phyloP scores from a whole-genome alignment of 2,113 vertebrate genomes.

The Leptosomus discolor region DNA sequence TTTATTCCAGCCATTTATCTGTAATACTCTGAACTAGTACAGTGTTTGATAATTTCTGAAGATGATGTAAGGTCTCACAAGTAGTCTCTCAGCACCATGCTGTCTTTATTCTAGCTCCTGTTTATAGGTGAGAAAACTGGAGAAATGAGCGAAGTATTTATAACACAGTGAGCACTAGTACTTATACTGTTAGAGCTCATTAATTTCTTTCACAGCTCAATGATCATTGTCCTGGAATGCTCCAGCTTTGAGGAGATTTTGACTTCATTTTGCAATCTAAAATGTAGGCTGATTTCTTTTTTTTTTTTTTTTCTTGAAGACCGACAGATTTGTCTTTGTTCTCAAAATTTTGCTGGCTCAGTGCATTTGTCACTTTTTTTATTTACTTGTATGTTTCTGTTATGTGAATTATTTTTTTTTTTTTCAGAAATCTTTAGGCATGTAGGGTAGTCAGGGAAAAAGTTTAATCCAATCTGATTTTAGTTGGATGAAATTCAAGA shows the following conservation, averaged over 20 bases:
- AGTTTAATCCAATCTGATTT: neutral
- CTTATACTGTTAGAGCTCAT: conserved; percentile 12
- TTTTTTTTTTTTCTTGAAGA: neutral
- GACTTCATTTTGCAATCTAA: neutral
- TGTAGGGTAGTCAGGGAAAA: neutral
- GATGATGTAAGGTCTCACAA: neutral
- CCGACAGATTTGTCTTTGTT: neutral
- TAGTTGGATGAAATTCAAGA: neutral
- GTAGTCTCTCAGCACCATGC: neutral
- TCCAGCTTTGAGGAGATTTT: neutral
- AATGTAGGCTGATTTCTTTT: neutral
- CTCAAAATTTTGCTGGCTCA: neutral
- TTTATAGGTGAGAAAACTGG: neutral
- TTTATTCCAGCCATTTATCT: neutral
- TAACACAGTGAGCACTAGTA: neutral
- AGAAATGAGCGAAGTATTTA: neutral
- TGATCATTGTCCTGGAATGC: neutral
- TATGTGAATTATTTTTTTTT: neutral
- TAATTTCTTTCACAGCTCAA: conserved; percentile 18
- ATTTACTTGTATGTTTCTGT: neutral
- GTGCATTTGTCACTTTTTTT: neutral
- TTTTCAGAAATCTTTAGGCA: neutral
- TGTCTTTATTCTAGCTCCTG: neutral
- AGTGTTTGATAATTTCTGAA: neutral
- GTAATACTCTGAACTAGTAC: neutral